Evolutionary conservation across 2,888 invertebrate species (phyloP), one percentile per base, ranked within the genome.

Genomic region (Macropis europaea): DNA sequence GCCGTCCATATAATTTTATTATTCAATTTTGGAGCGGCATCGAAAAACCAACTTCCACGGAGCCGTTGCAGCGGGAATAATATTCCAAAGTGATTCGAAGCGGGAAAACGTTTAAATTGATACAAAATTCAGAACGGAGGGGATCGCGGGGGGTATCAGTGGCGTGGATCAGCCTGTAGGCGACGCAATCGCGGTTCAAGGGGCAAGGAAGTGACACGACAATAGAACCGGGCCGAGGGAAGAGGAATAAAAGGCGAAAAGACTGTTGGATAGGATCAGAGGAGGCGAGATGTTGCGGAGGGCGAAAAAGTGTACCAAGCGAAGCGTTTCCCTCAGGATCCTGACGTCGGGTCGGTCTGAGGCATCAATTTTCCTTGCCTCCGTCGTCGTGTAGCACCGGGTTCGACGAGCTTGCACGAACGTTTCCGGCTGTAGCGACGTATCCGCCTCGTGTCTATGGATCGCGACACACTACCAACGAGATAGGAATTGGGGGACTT

Each of bases 361-460:
- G 57, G 69, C 78, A 81, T 81, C 80, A 80, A 81, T 81, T 81
- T 81, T 70, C 73, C 76, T 67, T 43, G 76, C 60, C 67, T 76
- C 43, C 63, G 19, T 63, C 63, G 19, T 63, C 77, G 68, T 59
- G 70, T 62, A 74, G 72, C 63, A 77, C 50, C 68, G n/a, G n/a
- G 78, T 76, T 74, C 78, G 80, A 76, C 75, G 76, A 68, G 36
- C 71, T 59, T 69, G 54, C 69, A 53, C 59, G 68, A 66, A 69
- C 70, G 57, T 81, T 81, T 79, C 76, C 74, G 68, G 47, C 66
- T 71, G 56, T 62, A 66, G 50, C 69, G 66, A 62, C 78, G n/a
- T n/a, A 78, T 79, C 78, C 78, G 76, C 73, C 40, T n/a, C 54
- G 59, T 56, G 57, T 66, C 70, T 76, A 59, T 63, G 68, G 70